phyloP scores from a whole-genome alignment of 2,113 vertebrate genomes.

The Cochlearius cochlearius region DNA sequence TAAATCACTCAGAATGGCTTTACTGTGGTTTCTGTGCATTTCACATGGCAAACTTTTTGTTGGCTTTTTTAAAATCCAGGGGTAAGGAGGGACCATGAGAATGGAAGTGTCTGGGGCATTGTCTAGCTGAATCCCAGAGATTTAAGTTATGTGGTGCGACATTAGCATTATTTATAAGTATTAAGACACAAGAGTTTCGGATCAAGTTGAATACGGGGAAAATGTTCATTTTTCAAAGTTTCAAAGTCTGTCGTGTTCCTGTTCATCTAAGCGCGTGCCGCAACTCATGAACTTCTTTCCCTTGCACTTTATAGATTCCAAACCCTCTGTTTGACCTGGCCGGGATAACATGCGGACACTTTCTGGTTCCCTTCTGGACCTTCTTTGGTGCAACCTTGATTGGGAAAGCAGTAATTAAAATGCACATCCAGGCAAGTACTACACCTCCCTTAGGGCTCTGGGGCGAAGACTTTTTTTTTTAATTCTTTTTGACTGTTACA shows the following conservation, averaged over 20 bases:
- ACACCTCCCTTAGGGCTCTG: not conserved
- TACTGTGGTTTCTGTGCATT: constrained; percentile 69
- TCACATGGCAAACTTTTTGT: constrained; percentile 42
- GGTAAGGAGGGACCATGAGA: constrained; percentile 51
- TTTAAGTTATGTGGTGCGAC: constrained; percentile 29
- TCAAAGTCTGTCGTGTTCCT: not conserved
- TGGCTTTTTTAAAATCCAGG: constrained; percentile 46
- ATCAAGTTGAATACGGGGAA: not conserved
- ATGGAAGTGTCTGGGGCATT: constrained; percentile 64
- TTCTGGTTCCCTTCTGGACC: constrained; percentile 93
- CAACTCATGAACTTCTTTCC: not conserved
- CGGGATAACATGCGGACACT: constrained; percentile 89
- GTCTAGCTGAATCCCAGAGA: constrained; percentile 41
- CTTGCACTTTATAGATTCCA: constrained; percentile 77
- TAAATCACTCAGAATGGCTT: constrained; percentile 46
- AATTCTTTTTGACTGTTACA: not conserved
- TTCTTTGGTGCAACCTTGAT: constrained; percentile 97
- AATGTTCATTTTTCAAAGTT: not conserved
- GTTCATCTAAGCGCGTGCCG: not conserved
- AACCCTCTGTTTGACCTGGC: constrained; percentile 95
- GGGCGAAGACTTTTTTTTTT: not conserved
- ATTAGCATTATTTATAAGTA: not conserved
- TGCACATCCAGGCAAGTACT: constrained; percentile 93
- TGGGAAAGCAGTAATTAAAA: constrained; percentile 97
- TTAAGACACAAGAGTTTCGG: not conserved